Base-by-base conservation (phyloP, 2,797 vertebrate genomes). In the Holocentrus rufus region DNA sequence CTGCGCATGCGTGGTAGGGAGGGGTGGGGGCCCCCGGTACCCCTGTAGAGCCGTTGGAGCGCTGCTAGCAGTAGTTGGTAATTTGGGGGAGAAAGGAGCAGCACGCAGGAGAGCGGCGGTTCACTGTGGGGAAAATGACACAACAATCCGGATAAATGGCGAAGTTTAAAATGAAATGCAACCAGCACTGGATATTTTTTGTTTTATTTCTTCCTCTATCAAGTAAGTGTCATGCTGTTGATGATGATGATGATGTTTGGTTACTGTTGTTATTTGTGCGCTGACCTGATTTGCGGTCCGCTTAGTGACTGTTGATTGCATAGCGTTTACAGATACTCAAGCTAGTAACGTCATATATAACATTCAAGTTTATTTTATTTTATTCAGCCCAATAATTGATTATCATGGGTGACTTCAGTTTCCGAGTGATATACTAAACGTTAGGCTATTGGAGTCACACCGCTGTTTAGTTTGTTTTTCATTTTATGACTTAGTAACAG, bases 141-240 rank as follows among this genome's bases (percentile, higher is more conserved):
- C 52, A 69, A 39, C 55, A 15, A 11, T 68, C 31, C 31, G 66
- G 83, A 92, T 94, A 92, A 92, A 95, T 95, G 94, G 91, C 82
- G 34, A 85, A 87, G 68, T 88, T 88, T 78, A 89, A 89, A 86
- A 87, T 92, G 93, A 94, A 91, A 78, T 13, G 49, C 69, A 46
- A 46, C 77, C 90, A 52, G 70, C 79, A n/a, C 1, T 75, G 84
- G 89, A 82, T 92, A 72, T 52, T 90, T 76, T 89, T 90, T 65
- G 63, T 87, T 84, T 87, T 90, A 55, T 81, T 90, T 76, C 57
- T 94, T 20, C 88, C 85, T 71, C 82, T 92, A 55, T 89, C 94
- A 84, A 74, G 95, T 96, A 87, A 93, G 93, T 83, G 36, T 63
- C 5, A 36, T 27, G 23, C 42, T 67, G 42, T 52, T 27, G 27